These are phyloP conservation scores for Columbina picui DNA, from an alignment of 2,113 vertebrate species.

Conservation along the genomic window DNA sequence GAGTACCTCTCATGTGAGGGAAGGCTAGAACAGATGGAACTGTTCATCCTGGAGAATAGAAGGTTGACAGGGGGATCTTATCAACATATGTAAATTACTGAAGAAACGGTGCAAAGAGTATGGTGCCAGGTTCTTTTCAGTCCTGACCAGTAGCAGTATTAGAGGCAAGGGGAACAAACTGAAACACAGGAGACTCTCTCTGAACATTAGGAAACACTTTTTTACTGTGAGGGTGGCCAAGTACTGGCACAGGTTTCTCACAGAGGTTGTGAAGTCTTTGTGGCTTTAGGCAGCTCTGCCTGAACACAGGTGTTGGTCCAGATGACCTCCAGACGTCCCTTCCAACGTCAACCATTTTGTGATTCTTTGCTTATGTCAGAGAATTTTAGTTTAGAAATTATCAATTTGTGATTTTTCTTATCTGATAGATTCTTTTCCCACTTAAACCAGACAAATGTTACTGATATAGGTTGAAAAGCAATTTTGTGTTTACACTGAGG, in stretches of 20 bases:
- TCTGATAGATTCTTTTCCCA: neutral
- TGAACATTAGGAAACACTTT: neutral
- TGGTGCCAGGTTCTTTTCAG: neutral
- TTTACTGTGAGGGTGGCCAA: neutral
- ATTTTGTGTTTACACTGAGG: neutral
- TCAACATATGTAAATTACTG: neutral
- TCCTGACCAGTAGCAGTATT: neutral
- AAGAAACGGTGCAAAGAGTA: neutral
- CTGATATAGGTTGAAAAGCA: neutral
- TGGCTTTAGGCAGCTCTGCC: neutral
- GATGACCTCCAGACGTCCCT: neutral
- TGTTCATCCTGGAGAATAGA: neutral
- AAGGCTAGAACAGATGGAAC: neutral
- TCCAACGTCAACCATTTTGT: neutral
- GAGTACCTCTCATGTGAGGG: neutral
- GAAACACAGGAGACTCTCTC: neutral
- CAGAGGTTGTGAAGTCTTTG: neutral
- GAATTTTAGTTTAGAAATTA: neutral
- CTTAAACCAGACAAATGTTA: neutral
- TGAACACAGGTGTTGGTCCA: neutral
- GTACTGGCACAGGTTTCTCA: neutral
- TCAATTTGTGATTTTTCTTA: neutral
- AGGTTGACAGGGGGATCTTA: neutral
- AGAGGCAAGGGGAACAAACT: neutral
- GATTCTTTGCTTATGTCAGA: neutral